A percentile compares a stretch with the other conserved stretches of the same genome.
Evolutionary conservation across 2,797 vertebrate genomes (phyloP).

Genomic region (Pyrrhura leucotis): DNA sequence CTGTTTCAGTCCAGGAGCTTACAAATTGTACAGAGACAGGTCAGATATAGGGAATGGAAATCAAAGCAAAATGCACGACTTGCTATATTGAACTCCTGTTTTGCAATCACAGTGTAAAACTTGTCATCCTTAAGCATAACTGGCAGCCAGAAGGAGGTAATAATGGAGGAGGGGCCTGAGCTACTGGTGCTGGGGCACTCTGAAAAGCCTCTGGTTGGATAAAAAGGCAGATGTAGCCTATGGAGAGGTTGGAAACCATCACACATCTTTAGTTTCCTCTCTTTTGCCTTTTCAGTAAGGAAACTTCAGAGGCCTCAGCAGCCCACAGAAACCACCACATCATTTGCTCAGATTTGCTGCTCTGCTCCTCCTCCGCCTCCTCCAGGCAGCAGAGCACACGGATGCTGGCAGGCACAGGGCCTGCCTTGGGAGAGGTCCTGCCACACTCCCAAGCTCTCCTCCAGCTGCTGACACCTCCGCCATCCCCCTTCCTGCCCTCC

Average conservation of each 20-base stretch:
- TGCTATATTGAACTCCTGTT: neutral
- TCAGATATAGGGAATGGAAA: neutral
- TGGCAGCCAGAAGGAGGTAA: neutral
- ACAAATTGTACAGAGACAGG: neutral
- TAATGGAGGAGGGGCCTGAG: neutral
- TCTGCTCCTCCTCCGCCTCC: neutral
- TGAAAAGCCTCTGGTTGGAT: neutral
- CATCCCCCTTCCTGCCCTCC: neutral
- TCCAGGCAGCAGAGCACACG: neutral
- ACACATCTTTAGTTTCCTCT: neutral
- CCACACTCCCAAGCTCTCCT: neutral
- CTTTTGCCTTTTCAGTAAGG: neutral
- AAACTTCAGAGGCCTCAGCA: neutral
- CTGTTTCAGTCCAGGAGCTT: neutral
- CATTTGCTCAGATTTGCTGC: neutral
- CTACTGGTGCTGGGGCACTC: neutral
- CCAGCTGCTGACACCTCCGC: neutral
- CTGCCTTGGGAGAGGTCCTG: neutral
- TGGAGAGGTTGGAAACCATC: neutral
- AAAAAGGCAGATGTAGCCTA: neutral
- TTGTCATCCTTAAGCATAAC: neutral
- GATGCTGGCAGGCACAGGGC: neutral
- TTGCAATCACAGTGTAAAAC: neutral
- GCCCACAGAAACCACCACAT: neutral
- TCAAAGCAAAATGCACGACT: neutral